Evolutionary conservation across 2,888 invertebrate species (phyloP).

Genomic region (Siphlonurus alternatus): DNA sequence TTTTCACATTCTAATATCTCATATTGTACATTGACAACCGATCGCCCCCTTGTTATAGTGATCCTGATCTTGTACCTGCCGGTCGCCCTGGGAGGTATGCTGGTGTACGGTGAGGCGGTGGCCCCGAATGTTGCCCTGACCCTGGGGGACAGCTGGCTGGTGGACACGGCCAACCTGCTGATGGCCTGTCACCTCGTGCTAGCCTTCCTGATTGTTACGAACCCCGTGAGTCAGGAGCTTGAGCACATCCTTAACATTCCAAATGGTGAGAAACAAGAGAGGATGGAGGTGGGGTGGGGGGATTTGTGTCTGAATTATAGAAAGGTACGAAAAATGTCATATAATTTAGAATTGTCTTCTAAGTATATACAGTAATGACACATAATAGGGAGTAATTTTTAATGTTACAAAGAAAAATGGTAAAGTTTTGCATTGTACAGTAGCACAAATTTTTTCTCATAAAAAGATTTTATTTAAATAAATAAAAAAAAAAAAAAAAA

Average conservation of each 20-base stretch:
- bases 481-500: no score
- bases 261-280: slow-evolving; percentile 37
- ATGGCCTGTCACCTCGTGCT: slow-evolving; percentile 46
- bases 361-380: not conserved
- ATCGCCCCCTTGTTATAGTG: no score
- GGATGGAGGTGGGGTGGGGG: not conserved
- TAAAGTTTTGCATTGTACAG: no score
- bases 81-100: slow-evolving; percentile 41
- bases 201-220: slow-evolving; percentile 50
- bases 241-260: slow-evolving; percentile 46
- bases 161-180: slow-evolving; percentile 38
- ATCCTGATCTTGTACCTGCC: slow-evolving; percentile 39
- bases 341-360: slow-evolving; percentile 5
- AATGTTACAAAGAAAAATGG: no score
- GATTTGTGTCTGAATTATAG: not conserved
- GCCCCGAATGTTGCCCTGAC: slow-evolving; percentile 41
- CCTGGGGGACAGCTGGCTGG: slow-evolving; percentile 34
- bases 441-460: no score
- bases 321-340: not conserved
- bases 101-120: slow-evolving; percentile 41
- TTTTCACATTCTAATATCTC: no score
- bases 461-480: no score
- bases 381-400: not conserved
- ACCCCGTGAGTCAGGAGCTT: slow-evolving; percentile 51
- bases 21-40: no score